Evolutionary conservation across 2,888 invertebrate genomes (phyloP).

Genomic region (Yponomeuta cagnagella): DNA sequence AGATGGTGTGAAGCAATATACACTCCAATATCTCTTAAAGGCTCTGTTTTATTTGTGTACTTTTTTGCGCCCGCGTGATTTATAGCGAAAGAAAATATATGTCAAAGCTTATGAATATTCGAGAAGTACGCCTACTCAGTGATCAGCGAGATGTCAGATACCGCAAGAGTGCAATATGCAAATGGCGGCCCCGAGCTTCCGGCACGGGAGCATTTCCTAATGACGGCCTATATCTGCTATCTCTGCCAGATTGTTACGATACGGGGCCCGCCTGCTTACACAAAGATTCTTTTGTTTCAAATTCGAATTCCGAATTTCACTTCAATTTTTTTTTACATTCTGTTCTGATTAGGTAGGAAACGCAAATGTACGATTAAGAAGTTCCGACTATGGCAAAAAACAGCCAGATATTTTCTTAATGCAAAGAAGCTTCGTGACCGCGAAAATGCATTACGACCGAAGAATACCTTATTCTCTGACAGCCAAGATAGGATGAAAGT

Average conservation of each 20-base stretch:
- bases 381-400: too few relatives aligned
- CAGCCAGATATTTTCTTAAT: too few relatives aligned
- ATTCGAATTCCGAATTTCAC: too few relatives aligned
- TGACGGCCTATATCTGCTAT: background rate
- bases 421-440: too few relatives aligned
- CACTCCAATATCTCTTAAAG: background rate
- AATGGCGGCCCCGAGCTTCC: conserved; percentile 2
- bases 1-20: background rate
- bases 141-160: background rate
- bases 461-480: background rate
- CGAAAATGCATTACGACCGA: too few relatives aligned
- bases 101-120: background rate
- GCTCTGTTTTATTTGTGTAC: background rate
- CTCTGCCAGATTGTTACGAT: background rate
- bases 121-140: background rate
- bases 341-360: too few relatives aligned
- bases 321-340: too few relatives aligned
- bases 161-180: conserved; percentile 11
- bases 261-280: too few relatives aligned
- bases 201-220: background rate
- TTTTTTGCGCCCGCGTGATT: background rate
- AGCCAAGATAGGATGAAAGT: background rate
- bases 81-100: background rate
- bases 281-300: too few relatives aligned
- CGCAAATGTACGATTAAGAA: too few relatives aligned